A percentile compares a stretch with the other conserved stretches of the same genome.
These are phyloP conservation scores for Bovichtus diacanthus DNA, from an alignment of 2,797 vertebrate species.

Conservation along the genomic window DNA sequence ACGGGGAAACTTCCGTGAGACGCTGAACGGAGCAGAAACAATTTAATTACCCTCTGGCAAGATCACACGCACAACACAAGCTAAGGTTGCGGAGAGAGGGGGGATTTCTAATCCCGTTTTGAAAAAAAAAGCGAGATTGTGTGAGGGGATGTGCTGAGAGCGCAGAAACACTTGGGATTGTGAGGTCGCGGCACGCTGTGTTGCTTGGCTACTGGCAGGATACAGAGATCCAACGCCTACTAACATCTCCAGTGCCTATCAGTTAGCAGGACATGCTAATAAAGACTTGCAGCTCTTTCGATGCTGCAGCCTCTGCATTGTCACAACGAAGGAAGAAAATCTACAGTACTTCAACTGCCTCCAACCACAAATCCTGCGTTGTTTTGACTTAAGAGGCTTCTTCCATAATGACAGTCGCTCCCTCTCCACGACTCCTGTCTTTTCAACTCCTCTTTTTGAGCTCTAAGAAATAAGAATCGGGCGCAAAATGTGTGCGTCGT, in stretches of 20 bases:
- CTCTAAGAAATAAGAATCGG: slow-evolving; percentile 18
- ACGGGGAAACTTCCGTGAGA: slow-evolving; percentile 9
- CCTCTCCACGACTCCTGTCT: background rate
- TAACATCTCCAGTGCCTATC: slow-evolving; percentile 56
- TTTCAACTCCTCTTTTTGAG: slow-evolving; percentile 28
- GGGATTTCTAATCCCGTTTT: slow-evolving; percentile 50
- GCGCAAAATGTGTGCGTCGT: slow-evolving; percentile 27
- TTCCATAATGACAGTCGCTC: slow-evolving; percentile 11
- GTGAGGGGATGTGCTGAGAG: slow-evolving; percentile 53
- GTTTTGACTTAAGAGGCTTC: slow-evolving; percentile 17
- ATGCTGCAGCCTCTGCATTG: slow-evolving; percentile 10
- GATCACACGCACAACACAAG: slow-evolving; percentile 31
- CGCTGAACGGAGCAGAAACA: slow-evolving; percentile 24
- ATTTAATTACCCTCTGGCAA: slow-evolving; percentile 53
- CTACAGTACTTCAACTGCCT: slow-evolving; percentile 1
- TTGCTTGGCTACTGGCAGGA: slow-evolving; percentile 57
- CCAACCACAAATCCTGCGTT: background rate
- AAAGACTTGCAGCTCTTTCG: slow-evolving; percentile 26
- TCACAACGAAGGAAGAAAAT: slow-evolving; percentile 18
- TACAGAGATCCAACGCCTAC: slow-evolving; percentile 50
- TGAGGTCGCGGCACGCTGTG: slow-evolving; percentile 22
- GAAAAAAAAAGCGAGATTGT: slow-evolving; percentile 21
- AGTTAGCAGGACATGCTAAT: slow-evolving; percentile 45
- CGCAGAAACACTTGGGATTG: slow-evolving; percentile 34
- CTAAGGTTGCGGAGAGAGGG: slow-evolving; percentile 36